Base-by-base conservation (phyloP, 2,888 invertebrate species). In the Chironomus tentans region DNA sequence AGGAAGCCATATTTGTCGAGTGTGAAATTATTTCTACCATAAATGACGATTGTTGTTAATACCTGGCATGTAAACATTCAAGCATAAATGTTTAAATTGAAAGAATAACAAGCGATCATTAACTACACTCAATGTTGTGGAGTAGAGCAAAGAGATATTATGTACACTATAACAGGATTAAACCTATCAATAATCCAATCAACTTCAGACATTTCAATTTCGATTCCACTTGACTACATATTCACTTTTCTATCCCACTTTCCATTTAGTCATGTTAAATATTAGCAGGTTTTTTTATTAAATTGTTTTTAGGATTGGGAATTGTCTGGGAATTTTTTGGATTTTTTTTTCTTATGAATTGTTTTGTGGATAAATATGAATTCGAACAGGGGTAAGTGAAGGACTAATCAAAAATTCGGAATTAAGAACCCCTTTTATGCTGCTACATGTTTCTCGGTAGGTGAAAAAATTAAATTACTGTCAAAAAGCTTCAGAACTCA, bases 111-210 rank as follows among this genome's bases (percentile, higher is more conserved):
- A 50, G 56, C 56, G n/a, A 56, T 56, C 56, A 56, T 56, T 56
- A 56, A 18, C 56, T 18, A 56, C 56, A 56, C 5, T 38, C 38
- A 10, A 38, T 38, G 10, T 38, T 38, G 38, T 38, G 10, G 38
- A 38, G 56, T 56, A 56, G 38, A 38, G 38, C 38, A 38, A 38
- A 38, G 10, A 38, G 7, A 38, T 38, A 38, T 38, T 38, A 38
- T 38, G 38, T 56, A 56, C n/a, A 56, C 7, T 56, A 56, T 56
- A 15, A 15, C 56, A 56, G 56, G 15, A 56, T 56, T 56, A 65
- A 65, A 65, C 22, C 65, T 65, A 65, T 65, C 65, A 65, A 65
- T 65, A 21, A 24, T n/a, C 13, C 65, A 21, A 65, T 65, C 65
- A 65, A 65, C 18, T 22, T 21, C 65, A 65, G 65, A 65, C 65